Percentiles rank a stretch among this genome's conserved stretches.
Evolutionary conservation across 1,140 invertebrate species (phyloP).

Genomic region (Hormaphis cornu): DNA sequence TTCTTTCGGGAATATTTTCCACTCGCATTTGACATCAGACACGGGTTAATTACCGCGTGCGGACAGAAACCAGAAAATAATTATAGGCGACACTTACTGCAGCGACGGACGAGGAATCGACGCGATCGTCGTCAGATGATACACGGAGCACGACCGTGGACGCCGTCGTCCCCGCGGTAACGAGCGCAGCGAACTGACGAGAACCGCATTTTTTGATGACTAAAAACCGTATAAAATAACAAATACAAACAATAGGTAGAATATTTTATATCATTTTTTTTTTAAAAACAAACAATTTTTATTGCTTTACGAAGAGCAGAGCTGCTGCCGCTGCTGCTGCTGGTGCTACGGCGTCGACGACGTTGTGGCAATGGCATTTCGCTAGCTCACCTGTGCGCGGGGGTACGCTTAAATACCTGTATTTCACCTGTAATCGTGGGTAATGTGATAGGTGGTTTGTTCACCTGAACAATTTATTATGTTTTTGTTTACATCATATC

Average conservation of each 20-base stretch:
- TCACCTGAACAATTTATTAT: not conserved
- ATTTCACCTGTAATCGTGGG: slow-evolving; percentile 7
- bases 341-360: not conserved
- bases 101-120: not conserved
- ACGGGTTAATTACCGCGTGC: too few relatives aligned
- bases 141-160: not conserved
- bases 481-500: slow-evolving; percentile 19
- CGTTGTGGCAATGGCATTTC: not conserved
- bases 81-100: not conserved
- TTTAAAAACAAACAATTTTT: not conserved
- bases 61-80: too few relatives aligned
- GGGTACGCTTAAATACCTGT: not conserved
- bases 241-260: not conserved
- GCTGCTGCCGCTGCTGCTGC: not conserved
- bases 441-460: too few relatives aligned
- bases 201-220: not conserved
- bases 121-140: too few relatives aligned
- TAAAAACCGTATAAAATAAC: not conserved
- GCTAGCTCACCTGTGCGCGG: not conserved
- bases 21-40: too few relatives aligned
- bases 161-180: not conserved
- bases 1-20: too few relatives aligned
- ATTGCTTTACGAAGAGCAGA: not conserved
- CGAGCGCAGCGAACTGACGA: not conserved
- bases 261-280: too few relatives aligned